Evolutionary conservation across 2,797 vertebrate genomes (phyloP).

Genomic region (Sardinella longiceps): DNA sequence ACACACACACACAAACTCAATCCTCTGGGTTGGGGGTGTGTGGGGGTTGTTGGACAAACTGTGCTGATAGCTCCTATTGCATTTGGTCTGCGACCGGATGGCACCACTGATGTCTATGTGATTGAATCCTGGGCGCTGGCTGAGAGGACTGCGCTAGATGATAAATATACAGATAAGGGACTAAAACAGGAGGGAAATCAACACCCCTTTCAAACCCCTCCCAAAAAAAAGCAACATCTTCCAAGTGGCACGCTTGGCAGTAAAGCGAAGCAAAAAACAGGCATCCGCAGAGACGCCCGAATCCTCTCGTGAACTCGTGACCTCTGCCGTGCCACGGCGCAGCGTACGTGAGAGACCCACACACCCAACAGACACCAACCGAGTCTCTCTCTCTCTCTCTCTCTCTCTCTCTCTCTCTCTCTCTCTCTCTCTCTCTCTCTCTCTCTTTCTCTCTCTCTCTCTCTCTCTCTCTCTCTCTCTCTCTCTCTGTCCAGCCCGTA

Average conservation of each 20-base stretch:
- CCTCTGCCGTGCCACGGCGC: not conserved
- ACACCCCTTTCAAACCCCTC: not conserved
- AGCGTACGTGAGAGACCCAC: not conserved
- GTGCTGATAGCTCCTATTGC: slow-evolving; percentile 28
- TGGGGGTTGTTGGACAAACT: not conserved
- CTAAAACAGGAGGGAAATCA: not conserved
- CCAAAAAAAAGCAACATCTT: not conserved
- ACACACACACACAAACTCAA: not conserved
- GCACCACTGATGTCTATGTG: not conserved
- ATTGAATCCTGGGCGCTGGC: slow-evolving; percentile 1
- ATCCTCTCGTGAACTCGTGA: not conserved
- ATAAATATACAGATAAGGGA: not conserved
- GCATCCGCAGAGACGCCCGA: not conserved
- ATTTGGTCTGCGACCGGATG: not conserved
- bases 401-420: too few relatives aligned
- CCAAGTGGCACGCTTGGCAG: not conserved
- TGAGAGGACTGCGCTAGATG: not conserved
- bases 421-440: too few relatives aligned
- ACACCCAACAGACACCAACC: slow-evolving; percentile 40
- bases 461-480: too few relatives aligned
- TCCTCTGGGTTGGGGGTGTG: not conserved
- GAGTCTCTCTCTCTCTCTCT: slow-evolving; percentile 44
- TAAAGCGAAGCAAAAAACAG: slow-evolving; percentile 18
- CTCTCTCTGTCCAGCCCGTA: slow-evolving; percentile 54
- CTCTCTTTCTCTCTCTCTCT: too few relatives aligned